phyloP scores from a whole-genome alignment of 2,797 vertebrate species.

The Acanthurus leucopareius region DNA sequence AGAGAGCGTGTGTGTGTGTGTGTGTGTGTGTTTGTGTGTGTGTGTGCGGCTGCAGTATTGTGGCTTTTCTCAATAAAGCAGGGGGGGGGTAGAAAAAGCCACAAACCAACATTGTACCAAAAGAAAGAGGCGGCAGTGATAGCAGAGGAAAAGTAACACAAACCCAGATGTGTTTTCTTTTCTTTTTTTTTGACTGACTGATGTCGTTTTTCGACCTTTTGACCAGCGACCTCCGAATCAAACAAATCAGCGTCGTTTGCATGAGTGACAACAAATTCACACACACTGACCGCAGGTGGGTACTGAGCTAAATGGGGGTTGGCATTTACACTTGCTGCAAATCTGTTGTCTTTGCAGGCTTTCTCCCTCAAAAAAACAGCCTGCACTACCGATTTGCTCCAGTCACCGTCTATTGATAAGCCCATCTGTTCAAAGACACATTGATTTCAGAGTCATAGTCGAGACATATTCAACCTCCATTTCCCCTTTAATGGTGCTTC shows the following conservation, averaged over 20 bases:
- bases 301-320: slow-evolving; percentile 31
- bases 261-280: slow-evolving; percentile 10
- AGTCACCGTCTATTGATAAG: slow-evolving; percentile 75
- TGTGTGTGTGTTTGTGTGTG: neutral
- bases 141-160: neutral
- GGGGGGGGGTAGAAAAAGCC: neutral
- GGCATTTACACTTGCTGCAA: slow-evolving; percentile 55
- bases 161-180: neutral
- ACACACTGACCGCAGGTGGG: slow-evolving; percentile 14
- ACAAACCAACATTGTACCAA: slow-evolving; percentile 10
- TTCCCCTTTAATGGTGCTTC: slow-evolving; percentile 78
- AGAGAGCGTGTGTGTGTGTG: neutral
- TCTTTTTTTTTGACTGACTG: slow-evolving; percentile 19
- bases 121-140: slow-evolving; percentile 13
- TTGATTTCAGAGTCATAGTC: slow-evolving; percentile 72
- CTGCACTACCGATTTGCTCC: slow-evolving; percentile 58
- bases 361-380: slow-evolving; percentile 43
- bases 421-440: slow-evolving; percentile 75
- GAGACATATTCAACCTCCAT: slow-evolving; percentile 79
- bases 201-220: slow-evolving; percentile 34
- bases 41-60: slow-evolving; percentile 16
- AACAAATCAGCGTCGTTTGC: slow-evolving; percentile 32
- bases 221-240: slow-evolving; percentile 28
- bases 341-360: slow-evolving; percentile 30
- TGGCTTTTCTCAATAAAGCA: slow-evolving; percentile 28